Conservation (phyloP, 2,113 vertebrate species). For the Sebastes schlegelii region DNA sequence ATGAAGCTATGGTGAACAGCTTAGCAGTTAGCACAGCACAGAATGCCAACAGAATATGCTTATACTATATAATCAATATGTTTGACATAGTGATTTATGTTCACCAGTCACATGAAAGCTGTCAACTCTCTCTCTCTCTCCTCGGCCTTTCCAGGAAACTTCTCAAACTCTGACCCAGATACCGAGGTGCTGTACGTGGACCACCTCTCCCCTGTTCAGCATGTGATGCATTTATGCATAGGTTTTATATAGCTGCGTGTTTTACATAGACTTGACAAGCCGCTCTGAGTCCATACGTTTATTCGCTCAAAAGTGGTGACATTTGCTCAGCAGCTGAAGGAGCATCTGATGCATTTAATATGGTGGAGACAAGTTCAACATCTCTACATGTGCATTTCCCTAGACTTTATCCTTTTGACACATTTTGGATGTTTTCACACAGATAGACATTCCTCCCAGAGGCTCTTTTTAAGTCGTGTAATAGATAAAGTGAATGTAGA, state of each 20-base stretch:
- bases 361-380: background rate
- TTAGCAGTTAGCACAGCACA: background rate
- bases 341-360: constrained; percentile 52
- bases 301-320: constrained; percentile 55
- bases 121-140: background rate
- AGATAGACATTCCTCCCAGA: background rate
- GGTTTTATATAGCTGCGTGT: constrained; percentile 72
- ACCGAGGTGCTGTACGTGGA: background rate
- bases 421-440: background rate
- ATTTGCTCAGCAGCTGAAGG: constrained; percentile 70
- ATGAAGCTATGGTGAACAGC: background rate
- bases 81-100: too few species aligned
- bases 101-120: too few species aligned
- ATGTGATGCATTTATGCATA: constrained; percentile 48
- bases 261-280: constrained; percentile 42
- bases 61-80: too few species aligned
- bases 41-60: too few species aligned
- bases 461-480: constrained; percentile 14
- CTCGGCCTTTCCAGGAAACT: background rate
- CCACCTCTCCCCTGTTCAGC: constrained; percentile 36
- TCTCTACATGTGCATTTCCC: constrained; percentile 33
- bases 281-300: constrained; percentile 35
- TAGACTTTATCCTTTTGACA: constrained; percentile 7
- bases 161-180: constrained; percentile 26
- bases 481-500: constrained; percentile 5